phyloP scores from a whole-genome alignment of 2,888 invertebrate species.

The Neria commutata region DNA sequence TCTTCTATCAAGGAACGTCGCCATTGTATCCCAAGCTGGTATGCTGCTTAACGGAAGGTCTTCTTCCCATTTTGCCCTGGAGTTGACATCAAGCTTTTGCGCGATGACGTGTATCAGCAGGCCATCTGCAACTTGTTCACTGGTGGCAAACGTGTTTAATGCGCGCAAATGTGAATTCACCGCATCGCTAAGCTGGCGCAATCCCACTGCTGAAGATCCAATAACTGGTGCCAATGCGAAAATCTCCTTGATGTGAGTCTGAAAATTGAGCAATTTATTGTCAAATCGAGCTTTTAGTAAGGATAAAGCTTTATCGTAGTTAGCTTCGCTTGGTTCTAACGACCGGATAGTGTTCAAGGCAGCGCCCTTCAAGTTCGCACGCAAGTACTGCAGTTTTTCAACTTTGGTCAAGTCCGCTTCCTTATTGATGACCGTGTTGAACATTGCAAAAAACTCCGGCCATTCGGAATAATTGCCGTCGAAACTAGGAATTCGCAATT shows the following conservation, averaged over 20 bases:
- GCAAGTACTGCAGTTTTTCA: no score
- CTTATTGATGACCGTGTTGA: not conserved
- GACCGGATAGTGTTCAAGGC: constrained; percentile 16
- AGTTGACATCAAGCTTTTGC: constrained; percentile 17
- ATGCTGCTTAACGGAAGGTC: constrained; percentile 1
- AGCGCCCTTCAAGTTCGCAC: no score
- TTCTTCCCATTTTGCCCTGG: constrained; percentile 26
- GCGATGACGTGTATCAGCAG: constrained; percentile 17
- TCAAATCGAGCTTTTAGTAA: constrained; percentile 32
- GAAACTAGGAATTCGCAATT: not conserved
- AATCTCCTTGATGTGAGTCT: constrained; percentile 30
- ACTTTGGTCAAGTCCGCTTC: not conserved
- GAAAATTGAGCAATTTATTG: constrained; percentile 33
- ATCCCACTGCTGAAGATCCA: constrained; percentile 21
- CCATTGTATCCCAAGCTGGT: constrained; percentile 13
- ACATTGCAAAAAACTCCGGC: constrained; percentile 12
- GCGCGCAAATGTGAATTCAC: constrained; percentile 23
- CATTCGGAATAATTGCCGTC: constrained; percentile 6
- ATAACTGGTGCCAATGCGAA: constrained; percentile 25
- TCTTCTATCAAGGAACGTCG: constrained; percentile 18
- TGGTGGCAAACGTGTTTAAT: constrained; percentile 21
- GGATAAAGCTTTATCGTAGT: constrained; percentile 31
- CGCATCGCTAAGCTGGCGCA: constrained; percentile 28
- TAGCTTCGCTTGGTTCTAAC: constrained; percentile 27
- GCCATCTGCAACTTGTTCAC: constrained; percentile 22